Evolutionary conservation across 2,888 invertebrate species (phyloP), one percentile per base, ranked within the genome.

Genomic region (Dryobota labecula): DNA sequence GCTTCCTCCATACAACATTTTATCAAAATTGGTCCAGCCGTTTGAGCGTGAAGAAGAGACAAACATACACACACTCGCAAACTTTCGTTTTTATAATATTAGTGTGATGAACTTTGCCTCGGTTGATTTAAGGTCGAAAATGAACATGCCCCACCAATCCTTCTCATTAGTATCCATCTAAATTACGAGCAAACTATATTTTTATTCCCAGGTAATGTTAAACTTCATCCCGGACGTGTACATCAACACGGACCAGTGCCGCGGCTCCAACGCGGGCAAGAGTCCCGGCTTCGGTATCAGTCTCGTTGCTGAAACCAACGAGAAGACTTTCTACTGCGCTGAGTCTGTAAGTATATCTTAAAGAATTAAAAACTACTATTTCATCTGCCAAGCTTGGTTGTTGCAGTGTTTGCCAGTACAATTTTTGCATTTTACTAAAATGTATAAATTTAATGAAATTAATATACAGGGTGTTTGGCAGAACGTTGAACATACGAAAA

Each of bases 151-250:
- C 15, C n/a, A n/a, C 18, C 43, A 45, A 45, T n/a, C 47, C n/a
- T 47, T 47, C 13, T 49, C 47, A 11, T n/a, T 24, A 49, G 47
- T n/a, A 49, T 13, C n/a, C 47, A 47, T 49, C 24, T 51, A 15
- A 51, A 51, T 15, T 27, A 27, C 24, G 1, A 15, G 7, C 15
- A 51, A 2, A 38, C 13, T 38, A 15, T 51, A 51, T 27, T 36
- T 56, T 33, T 1, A 24, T 20, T 70, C 78, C 0, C 87, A 96
- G 90, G 97, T 98, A 11, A 97, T 99, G 93, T 96, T 99, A 6
- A 98, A 99, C 76, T 99, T 98, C 91, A 92, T 99, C 20, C 98
- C 99, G 0, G 99, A 99, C 91, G 98, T 99, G 70, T 99, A 98
- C 90, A 98, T 99, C 81, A 98, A 98, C 88, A 98, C 98, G 0